These are phyloP conservation scores for Caloenas nicobarica DNA, from an alignment of 2,113 vertebrate species.

Conservation along the genomic window DNA sequence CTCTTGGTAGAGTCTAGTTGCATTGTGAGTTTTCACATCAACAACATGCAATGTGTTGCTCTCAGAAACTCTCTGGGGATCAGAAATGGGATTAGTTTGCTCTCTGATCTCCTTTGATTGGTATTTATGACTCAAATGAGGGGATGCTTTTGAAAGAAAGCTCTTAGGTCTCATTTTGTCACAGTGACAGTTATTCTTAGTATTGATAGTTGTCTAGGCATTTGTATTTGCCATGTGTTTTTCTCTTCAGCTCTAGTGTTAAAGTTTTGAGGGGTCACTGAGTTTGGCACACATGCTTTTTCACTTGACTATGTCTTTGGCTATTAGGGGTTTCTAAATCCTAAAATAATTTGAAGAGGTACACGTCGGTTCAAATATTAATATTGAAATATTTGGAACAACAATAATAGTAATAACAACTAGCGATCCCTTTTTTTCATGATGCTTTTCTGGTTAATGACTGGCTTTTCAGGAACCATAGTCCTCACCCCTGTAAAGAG, in stretches of 20 bases:
- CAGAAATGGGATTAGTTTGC: not conserved
- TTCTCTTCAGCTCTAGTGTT: not conserved
- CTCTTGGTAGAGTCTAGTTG: not conserved
- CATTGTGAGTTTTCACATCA: not conserved
- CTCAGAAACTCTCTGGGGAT: not conserved
- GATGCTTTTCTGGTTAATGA: not conserved
- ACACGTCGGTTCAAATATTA: not conserved
- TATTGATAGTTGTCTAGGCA: not conserved
- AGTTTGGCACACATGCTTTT: not conserved
- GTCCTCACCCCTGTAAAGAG: not conserved
- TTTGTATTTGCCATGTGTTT: conserved; percentile 14
- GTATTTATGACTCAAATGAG: not conserved
- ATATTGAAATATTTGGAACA: not conserved
- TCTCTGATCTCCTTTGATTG: not conserved
- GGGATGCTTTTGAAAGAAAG: not conserved
- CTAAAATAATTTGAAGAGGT: not conserved
- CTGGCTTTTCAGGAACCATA: not conserved
- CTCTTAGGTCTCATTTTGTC: not conserved
- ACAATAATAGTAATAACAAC: not conserved
- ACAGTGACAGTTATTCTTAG: not conserved
- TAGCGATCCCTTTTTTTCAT: not conserved
- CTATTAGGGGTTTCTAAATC: not conserved
- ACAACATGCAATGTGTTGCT: not conserved
- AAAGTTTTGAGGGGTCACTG: not conserved
- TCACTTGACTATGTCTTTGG: not conserved